Conservation (phyloP, 2,113 vertebrate species). For the Centrocercus urophasianus region DNA sequence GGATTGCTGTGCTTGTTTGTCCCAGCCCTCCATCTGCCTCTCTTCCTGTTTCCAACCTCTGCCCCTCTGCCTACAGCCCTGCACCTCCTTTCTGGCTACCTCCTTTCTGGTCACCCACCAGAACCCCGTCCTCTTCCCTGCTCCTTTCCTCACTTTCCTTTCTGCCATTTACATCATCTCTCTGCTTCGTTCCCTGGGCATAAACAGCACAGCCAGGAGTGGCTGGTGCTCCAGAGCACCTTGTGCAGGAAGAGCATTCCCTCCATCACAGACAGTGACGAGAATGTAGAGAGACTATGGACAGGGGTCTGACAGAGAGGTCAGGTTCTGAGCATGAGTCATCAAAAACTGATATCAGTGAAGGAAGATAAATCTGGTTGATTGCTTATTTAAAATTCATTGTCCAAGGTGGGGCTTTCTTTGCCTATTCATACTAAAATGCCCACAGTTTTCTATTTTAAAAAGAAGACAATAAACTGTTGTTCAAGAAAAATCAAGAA, state of each 20-base stretch:
- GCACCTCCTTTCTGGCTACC: background rate
- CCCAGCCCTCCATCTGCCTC: background rate
- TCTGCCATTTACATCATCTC: background rate
- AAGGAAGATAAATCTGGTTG: background rate
- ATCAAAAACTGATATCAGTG: background rate
- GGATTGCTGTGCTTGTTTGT: background rate
- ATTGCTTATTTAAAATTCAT: background rate
- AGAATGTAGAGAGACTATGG: background rate
- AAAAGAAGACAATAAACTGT: background rate
- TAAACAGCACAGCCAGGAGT: background rate
- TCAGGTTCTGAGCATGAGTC: background rate
- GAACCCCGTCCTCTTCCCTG: background rate
- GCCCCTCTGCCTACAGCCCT: background rate
- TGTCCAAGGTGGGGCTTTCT: background rate
- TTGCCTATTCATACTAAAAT: background rate
- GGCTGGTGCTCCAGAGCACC: background rate
- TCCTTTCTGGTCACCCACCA: background rate
- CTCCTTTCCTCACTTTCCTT: background rate
- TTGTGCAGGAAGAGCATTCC: background rate
- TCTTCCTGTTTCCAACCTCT: background rate
- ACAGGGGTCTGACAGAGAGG: background rate
- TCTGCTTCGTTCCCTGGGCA: background rate
- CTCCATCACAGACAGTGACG: background rate
- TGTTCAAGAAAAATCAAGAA: background rate
- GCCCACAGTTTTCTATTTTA: background rate